Conservation (phyloP, 2,888 invertebrate genomes). For the Hypselothyrea guttata region DNA sequence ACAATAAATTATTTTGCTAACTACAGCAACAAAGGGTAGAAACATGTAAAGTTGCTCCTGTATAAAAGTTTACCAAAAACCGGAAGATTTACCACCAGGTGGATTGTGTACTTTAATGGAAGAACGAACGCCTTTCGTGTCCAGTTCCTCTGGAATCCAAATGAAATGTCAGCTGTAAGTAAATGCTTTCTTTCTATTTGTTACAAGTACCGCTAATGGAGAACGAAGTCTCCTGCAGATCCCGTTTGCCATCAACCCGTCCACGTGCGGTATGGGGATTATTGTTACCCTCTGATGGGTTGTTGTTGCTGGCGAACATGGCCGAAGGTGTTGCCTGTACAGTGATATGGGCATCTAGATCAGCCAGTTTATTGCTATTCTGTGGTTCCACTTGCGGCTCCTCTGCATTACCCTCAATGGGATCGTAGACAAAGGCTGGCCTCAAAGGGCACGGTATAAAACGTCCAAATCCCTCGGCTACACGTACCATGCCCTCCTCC, state of each 20-base stretch:
- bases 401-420: slow-evolving; percentile 71
- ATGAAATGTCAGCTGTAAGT: too few species aligned
- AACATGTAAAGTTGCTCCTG: not conserved
- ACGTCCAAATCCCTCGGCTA: slow-evolving; percentile 93
- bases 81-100: slow-evolving; percentile 94
- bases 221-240: slow-evolving; percentile 91
- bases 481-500: slow-evolving; percentile 93
- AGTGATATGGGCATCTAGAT: slow-evolving; percentile 80
- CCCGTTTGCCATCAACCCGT: slow-evolving; percentile 88
- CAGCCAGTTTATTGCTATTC: slow-evolving; percentile 73
- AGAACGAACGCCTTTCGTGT: slow-evolving; percentile 88
- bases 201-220: slow-evolving; percentile 16
- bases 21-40: not conserved
- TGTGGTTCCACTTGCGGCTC: slow-evolving; percentile 53
- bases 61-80: slow-evolving; percentile 91
- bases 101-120: slow-evolving; percentile 94
- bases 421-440: slow-evolving; percentile 89
- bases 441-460: slow-evolving; percentile 91
- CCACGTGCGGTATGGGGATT: slow-evolving; percentile 83
- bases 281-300: slow-evolving; percentile 82
- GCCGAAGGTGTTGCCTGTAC: slow-evolving; percentile 75
- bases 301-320: slow-evolving; percentile 61
- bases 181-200: not conserved
- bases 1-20: too few species aligned
- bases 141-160: slow-evolving; percentile 79